Evolutionary conservation across 2,113 vertebrate species (phyloP).

Genomic region (Urocitellus parryii): DNA sequence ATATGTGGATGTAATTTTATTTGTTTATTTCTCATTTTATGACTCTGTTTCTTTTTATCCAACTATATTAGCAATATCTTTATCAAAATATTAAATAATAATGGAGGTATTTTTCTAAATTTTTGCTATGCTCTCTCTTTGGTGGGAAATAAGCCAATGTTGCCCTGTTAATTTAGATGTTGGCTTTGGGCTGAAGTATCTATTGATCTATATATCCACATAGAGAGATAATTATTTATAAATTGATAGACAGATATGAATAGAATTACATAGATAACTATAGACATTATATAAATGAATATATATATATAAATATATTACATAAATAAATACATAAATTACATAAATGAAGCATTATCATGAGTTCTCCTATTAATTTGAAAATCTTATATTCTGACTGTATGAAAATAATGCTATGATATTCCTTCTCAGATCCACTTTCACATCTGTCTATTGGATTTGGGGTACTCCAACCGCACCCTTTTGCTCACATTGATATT

Average conservation of each 20-base stretch:
- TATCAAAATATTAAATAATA: neutral
- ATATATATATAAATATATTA: neutral
- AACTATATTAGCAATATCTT: neutral
- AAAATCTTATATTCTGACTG: neutral
- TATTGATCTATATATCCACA: neutral
- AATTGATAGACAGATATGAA: neutral
- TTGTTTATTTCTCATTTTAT: neutral
- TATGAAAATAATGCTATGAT: neutral
- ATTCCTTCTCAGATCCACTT: neutral
- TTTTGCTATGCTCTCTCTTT: neutral
- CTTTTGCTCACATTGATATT: neutral
- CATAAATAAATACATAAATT: neutral
- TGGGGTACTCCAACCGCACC: fast-evolving
- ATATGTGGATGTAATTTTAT: neutral
- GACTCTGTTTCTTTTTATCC: neutral
- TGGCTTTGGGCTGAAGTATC: neutral
- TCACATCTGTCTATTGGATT: neutral
- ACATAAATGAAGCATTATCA: neutral
- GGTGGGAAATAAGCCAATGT: neutral
- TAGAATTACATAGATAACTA: neutral
- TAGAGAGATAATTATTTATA: neutral
- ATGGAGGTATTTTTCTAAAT: neutral
- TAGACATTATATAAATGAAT: neutral
- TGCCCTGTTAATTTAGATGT: neutral
- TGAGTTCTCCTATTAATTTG: neutral